phyloP scores from a whole-genome alignment of 1,140 invertebrate genomes.

The Harpegnathos saltator region DNA sequence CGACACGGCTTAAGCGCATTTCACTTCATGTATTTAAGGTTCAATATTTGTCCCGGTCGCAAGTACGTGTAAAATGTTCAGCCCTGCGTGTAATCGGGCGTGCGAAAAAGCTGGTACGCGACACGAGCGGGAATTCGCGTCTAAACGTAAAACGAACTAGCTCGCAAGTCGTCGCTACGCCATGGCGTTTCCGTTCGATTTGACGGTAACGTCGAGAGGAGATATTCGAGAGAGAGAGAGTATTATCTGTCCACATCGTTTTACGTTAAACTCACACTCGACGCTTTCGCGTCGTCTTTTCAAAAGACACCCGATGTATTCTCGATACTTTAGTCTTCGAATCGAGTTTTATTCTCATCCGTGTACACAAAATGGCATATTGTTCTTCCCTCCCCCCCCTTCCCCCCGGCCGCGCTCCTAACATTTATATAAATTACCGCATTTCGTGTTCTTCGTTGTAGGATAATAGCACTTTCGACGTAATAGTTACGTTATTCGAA shows the following conservation, averaged over 20 bases:
- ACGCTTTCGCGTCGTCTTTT: not conserved
- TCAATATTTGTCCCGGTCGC: conserved; percentile 71
- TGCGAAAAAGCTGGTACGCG: conserved; percentile 19
- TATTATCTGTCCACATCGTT: not conserved
- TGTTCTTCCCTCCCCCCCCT: too few relatives aligned
- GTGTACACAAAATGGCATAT: not conserved
- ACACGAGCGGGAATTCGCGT: conserved; percentile 17
- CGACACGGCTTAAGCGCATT: conserved; percentile 67
- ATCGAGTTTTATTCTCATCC: not conserved
- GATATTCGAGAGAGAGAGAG: too few relatives aligned
- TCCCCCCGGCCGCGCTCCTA: too few relatives aligned
- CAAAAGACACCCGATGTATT: not conserved
- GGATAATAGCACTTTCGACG: not conserved
- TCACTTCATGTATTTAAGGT: conserved; percentile 68
- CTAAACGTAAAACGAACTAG: conserved; percentile 23
- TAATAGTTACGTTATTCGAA: conserved; percentile 41
- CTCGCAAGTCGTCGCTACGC: not conserved
- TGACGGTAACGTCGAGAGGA: not conserved
- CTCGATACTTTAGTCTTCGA: not conserved
- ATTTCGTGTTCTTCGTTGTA: too few relatives aligned
- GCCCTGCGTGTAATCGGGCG: conserved; percentile 38
- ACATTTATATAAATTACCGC: not conserved
- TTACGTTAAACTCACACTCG: not conserved
- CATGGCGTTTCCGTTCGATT: not conserved
- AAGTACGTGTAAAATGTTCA: conserved; percentile 64